These are phyloP conservation scores for Syrmaticus mikado DNA, from an alignment of 2,113 vertebrate genomes.

Conservation along the genomic window DNA sequence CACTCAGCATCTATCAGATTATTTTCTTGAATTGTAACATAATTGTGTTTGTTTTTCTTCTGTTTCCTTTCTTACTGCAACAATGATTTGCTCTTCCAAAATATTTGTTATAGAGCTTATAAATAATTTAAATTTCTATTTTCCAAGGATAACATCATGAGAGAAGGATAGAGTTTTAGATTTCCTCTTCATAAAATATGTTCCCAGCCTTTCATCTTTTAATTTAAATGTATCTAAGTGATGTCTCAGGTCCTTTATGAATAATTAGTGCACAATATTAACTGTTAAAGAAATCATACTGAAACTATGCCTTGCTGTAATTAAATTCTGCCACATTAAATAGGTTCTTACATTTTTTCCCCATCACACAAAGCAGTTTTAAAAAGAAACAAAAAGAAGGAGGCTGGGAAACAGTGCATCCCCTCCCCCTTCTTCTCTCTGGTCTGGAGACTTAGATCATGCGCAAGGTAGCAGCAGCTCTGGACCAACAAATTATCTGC, in stretches of 20 bases:
- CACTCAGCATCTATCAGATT: neutral
- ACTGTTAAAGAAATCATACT: constrained; percentile 5
- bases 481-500: neutral
- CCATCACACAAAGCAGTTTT: neutral
- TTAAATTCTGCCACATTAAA: constrained; percentile 9
- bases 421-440: neutral
- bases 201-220: neutral
- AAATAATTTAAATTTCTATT: neutral
- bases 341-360: neutral
- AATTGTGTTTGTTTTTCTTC: constrained; percentile 16
- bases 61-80: neutral
- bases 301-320: neutral
- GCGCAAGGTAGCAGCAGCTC: neutral
- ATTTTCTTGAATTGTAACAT: constrained; percentile 1
- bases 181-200: neutral
- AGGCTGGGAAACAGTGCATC: neutral
- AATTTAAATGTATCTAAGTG: constrained; percentile 19
- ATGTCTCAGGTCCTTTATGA: constrained; percentile 27
- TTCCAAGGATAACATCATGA: constrained; percentile 1
- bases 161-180: neutral
- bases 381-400: neutral
- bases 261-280: constrained; percentile 41
- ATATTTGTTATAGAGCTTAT: neutral
- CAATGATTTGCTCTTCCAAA: neutral
- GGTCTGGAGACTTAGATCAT: neutral